A percentile compares a stretch with the other conserved stretches of the same genome.
Evolutionary conservation across 2,888 invertebrate genomes (phyloP).

Genomic region (Stenchaetothrips biformis): DNA sequence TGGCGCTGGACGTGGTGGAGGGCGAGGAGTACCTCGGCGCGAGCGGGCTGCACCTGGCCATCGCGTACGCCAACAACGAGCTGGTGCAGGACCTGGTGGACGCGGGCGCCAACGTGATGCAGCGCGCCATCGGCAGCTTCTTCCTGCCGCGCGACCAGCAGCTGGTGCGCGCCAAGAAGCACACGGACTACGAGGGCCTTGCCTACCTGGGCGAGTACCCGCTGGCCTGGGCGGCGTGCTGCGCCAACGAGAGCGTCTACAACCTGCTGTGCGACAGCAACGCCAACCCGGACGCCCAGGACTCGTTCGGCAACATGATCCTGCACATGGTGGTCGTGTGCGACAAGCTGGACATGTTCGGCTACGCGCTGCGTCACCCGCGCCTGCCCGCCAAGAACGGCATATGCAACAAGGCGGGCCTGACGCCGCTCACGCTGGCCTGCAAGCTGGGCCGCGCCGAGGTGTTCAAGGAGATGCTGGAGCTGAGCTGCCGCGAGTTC

Average conservation of each 20-base stretch:
- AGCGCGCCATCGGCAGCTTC: constrained; percentile 89
- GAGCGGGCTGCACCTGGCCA: constrained; percentile 90
- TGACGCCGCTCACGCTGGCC: constrained; percentile 93
- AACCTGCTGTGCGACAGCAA: constrained; percentile 87
- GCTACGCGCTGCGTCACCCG: constrained; percentile 93
- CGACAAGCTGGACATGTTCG: constrained; percentile 97
- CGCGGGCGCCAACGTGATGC: constrained; percentile 86
- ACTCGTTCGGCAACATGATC: constrained; percentile 96
- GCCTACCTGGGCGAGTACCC: constrained; percentile 98
- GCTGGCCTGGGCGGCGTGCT: constrained; percentile 94
- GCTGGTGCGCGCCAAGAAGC: constrained; percentile 64
- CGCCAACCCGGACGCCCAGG: constrained; percentile 93
- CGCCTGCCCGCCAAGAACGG: constrained; percentile 89
- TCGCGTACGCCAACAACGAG: constrained; percentile 94
- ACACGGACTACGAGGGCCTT: constrained; percentile 91
- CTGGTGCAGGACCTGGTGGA: constrained; percentile 88
- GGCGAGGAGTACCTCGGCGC: constrained; percentile 96
- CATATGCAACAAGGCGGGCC: constrained; percentile 79
- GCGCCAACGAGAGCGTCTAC: constrained; percentile 94
- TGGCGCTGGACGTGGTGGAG: constrained; percentile 91
- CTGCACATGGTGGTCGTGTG: constrained; percentile 99
- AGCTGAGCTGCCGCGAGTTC: constrained; percentile 89
- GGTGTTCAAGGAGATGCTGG: constrained; percentile 97
- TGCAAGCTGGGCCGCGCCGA: constrained; percentile 94
- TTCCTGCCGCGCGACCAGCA: constrained; percentile 95